Evolutionary conservation across 2,797 vertebrate genomes (phyloP).

Genomic region (Malacoctenus gilli): DNA sequence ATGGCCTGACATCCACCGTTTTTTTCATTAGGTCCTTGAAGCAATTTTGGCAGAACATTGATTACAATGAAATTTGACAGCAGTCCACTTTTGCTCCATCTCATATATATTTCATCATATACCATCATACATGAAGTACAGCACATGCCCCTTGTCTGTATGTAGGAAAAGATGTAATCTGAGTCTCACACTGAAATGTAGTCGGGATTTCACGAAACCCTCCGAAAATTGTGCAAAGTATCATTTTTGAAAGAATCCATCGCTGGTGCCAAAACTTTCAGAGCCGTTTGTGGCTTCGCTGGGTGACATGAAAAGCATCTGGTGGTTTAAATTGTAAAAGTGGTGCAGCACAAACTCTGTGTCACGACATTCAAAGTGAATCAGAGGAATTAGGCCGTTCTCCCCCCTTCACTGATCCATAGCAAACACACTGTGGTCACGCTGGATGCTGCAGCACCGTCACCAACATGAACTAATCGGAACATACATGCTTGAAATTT

Average conservation of each 20-base stretch:
- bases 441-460: background rate
- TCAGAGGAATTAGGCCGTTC: constrained; percentile 15
- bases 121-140: constrained; percentile 11
- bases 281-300: constrained; percentile 35
- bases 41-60: constrained; percentile 19
- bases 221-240: background rate
- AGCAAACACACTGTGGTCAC: constrained; percentile 4
- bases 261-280: constrained; percentile 27
- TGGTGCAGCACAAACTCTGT: constrained; percentile 21
- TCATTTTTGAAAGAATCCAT: constrained; percentile 25
- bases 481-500: constrained; percentile 15
- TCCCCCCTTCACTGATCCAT: background rate
- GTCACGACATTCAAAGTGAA: constrained; percentile 27
- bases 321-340: constrained; percentile 36
- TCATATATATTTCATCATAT: constrained; percentile 38
- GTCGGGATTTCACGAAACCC: constrained; percentile 2
- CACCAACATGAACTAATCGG: constrained; percentile 3
- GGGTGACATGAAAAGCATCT: constrained; percentile 30
- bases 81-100: constrained; percentile 20
- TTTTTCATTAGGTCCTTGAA: constrained; percentile 37
- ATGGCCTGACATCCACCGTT: constrained; percentile 28
- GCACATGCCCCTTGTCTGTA: background rate
- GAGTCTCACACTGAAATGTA: too few species aligned
- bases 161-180: background rate
- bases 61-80: constrained; percentile 37